Conservation (phyloP, 2,797 vertebrate genomes). For the Cheirogaleus major region DNA sequence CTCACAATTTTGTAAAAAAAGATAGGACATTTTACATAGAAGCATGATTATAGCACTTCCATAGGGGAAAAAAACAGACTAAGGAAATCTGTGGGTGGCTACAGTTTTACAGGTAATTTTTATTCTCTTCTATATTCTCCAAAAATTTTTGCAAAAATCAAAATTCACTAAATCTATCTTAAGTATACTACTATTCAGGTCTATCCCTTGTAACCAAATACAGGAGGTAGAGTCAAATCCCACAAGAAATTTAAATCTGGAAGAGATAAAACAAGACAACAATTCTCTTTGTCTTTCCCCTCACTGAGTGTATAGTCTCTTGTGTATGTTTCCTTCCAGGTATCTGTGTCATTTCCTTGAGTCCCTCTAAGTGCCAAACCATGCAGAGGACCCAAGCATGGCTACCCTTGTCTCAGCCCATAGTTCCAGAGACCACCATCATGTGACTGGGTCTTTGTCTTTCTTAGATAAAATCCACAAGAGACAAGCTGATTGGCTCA, state of each 20-base stretch:
- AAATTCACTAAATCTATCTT: background rate
- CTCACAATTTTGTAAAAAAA: background rate
- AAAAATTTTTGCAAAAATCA: background rate
- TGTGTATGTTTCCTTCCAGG: background rate
- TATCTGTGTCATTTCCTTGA: background rate
- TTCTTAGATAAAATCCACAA: background rate
- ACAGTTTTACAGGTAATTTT: background rate
- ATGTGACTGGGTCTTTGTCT: background rate
- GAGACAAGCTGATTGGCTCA: background rate
- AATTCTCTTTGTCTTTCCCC: background rate
- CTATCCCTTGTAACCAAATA: background rate
- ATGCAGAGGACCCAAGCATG: background rate
- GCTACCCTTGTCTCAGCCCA: background rate
- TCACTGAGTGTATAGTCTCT: background rate
- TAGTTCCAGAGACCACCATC: background rate
- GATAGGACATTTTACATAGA: background rate
- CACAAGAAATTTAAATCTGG: conserved; percentile 17
- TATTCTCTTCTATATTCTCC: conserved; percentile 2
- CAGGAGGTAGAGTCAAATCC: background rate
- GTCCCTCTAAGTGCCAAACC: background rate
- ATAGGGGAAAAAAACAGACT: background rate
- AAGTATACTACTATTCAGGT: background rate
- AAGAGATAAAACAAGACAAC: background rate
- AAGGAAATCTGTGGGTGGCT: background rate
- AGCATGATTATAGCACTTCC: background rate